Percentiles rank a stretch among this genome's conserved stretches.
Conservation (phyloP, 2,113 vertebrate species). For the Rhagologus leucostigma region DNA sequence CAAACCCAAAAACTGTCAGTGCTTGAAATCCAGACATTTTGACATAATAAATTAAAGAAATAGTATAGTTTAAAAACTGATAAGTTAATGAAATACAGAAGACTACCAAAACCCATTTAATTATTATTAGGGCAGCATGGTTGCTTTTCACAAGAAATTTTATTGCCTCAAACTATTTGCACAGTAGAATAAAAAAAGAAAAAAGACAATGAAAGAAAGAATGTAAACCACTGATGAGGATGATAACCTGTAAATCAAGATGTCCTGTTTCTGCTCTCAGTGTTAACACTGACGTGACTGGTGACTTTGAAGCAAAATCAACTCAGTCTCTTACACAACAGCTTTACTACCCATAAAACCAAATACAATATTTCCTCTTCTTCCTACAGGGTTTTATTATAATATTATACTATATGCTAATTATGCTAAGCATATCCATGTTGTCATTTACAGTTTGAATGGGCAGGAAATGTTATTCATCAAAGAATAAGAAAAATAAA, state of each 20-base stretch:
- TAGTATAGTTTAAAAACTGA: not conserved
- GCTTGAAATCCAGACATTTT: not conserved
- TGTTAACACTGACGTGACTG: fast-evolving
- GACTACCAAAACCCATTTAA: not conserved
- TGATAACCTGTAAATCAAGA: not conserved
- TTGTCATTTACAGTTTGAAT: not conserved
- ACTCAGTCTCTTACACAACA: not conserved
- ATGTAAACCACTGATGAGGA: not conserved
- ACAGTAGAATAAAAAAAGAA: not conserved
- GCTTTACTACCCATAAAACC: not conserved
- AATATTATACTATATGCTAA: not conserved
- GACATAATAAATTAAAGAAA: not conserved
- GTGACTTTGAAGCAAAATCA: not conserved
- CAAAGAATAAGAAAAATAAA: not conserved
- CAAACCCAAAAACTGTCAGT: not conserved
- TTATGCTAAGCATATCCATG: not conserved
- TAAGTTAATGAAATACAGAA: not conserved
- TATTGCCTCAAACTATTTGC: not conserved
- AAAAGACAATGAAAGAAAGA: not conserved
- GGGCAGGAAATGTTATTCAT: not conserved
- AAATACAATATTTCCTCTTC: not conserved
- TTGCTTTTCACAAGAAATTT: not conserved
- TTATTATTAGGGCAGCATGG: not conserved
- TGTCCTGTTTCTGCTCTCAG: not conserved
- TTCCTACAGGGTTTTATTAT: not conserved